Conservation (phyloP, 1,140 invertebrate genomes). For the Macrostomum lignano region DNA sequence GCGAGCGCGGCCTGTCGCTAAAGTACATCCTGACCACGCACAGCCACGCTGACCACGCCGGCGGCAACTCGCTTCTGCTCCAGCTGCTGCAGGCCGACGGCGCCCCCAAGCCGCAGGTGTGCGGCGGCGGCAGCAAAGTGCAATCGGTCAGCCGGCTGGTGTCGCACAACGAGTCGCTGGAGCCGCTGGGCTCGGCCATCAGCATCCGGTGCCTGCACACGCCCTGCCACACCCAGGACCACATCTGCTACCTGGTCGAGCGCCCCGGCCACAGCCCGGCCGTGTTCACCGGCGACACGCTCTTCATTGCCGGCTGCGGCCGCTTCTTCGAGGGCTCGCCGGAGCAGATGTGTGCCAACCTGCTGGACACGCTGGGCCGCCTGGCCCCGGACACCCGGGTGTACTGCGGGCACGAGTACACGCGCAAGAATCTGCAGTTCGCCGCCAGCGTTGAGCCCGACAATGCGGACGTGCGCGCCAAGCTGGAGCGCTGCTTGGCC, state of each 20-base stretch:
- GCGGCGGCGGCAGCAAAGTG: not conserved
- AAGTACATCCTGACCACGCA: slow-evolving; percentile 69
- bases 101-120: slow-evolving; percentile 8
- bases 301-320: slow-evolving; percentile 80
- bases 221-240: slow-evolving; percentile 75
- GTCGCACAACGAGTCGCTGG: not conserved
- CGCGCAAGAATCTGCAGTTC: slow-evolving; percentile 60
- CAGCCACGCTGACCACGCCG: slow-evolving; percentile 91
- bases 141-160: not conserved
- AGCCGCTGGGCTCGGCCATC: not conserved
- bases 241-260: slow-evolving; percentile 41
- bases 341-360: slow-evolving; percentile 59
- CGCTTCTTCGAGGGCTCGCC: slow-evolving; percentile 86
- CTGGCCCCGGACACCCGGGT: slow-evolving; percentile 59
- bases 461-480: slow-evolving; percentile 38
- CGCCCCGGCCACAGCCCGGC: slow-evolving; percentile 15
- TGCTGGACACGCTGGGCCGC: slow-evolving; percentile 43
- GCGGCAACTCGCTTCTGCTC: slow-evolving; percentile 55
- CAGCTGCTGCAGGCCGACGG: too few relatives aligned
- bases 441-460: slow-evolving; percentile 52
- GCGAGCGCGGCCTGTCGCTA: slow-evolving; percentile 38
- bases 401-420: slow-evolving; percentile 91
- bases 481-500: slow-evolving; percentile 12
- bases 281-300: slow-evolving; percentile 47
- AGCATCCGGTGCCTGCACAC: slow-evolving; percentile 53